These are phyloP conservation scores for Habroteleia sp. DNA, from an alignment of 2,888 invertebrate genomes.

Conservation along the genomic window DNA sequence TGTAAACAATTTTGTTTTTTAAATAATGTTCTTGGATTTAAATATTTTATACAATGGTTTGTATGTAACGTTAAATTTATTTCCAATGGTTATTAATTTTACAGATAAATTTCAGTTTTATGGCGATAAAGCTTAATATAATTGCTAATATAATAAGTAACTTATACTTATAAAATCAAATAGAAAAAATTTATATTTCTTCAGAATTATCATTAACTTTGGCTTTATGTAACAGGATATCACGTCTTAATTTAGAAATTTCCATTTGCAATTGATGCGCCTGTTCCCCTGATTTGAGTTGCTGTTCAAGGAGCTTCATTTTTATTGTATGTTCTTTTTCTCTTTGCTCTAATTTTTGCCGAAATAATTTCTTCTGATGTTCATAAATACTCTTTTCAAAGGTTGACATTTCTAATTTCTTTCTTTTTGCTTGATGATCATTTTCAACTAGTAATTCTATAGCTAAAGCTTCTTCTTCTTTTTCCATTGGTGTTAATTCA, in stretches of 20 bases:
- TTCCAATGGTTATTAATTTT: too few species aligned
- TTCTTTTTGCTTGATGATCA: slow-evolving; percentile 10
- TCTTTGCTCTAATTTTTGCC: slow-evolving; percentile 38
- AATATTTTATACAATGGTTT: too few species aligned
- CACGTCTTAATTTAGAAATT: slow-evolving; percentile 21
- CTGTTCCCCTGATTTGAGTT: slow-evolving; percentile 25
- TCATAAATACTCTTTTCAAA: slow-evolving; percentile 32
- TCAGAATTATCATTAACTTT: neutral
- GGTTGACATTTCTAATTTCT: slow-evolving; percentile 24
- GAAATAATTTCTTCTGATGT: slow-evolving; percentile 25
- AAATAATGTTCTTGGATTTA: too few species aligned
- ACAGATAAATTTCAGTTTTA: too few species aligned
- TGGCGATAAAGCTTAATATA: too few species aligned
- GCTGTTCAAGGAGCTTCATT: slow-evolving; percentile 37
- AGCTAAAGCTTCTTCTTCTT: slow-evolving; percentile 1
- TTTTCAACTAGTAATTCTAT: slow-evolving; percentile 6
- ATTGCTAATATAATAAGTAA: too few species aligned
- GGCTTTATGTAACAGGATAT: neutral
- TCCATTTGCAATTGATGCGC: slow-evolving; percentile 11
- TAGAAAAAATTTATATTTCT: neutral
- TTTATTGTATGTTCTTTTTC: slow-evolving; percentile 34
- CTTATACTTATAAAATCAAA: too few species aligned
- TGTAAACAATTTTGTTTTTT: too few species aligned
- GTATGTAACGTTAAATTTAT: too few species aligned
- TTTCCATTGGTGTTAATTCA: slow-evolving; percentile 28